These are phyloP conservation scores for Epizoanthus illoricatus DNA, from an alignment of 92 coral and sea anemone genomes.

Conservation along the genomic window DNA sequence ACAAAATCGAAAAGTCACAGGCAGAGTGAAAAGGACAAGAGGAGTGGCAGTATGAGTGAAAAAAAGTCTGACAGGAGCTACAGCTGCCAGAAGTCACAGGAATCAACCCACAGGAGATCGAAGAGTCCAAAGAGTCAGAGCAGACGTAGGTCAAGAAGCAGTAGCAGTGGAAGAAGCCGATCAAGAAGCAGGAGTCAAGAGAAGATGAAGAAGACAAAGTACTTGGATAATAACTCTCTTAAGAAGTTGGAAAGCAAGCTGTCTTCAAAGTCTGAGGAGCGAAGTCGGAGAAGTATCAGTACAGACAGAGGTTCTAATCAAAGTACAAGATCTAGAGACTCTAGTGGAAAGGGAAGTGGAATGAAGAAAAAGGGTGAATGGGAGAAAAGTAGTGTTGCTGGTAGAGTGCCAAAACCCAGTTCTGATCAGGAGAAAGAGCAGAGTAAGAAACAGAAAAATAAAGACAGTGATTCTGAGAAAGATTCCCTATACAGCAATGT, in stretches of 20 bases:
- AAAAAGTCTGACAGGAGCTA: background rate
- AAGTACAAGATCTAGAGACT: constrained; percentile 13
- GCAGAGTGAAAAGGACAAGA: background rate
- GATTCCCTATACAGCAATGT: background rate
- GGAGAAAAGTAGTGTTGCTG: background rate
- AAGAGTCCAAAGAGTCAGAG: constrained; percentile 20
- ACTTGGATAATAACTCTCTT: background rate
- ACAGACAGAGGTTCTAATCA: constrained; percentile 14
- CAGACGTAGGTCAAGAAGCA: constrained; percentile 20
- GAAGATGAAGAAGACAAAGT: background rate
- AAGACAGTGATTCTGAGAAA: background rate
- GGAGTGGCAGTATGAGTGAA: background rate
- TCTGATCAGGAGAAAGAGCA: constrained; percentile 5
- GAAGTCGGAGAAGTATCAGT: constrained; percentile 13
- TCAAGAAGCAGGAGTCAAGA: constrained; percentile 39
- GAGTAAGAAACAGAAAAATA: background rate
- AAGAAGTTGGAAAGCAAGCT: background rate
- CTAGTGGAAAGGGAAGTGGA: background rate
- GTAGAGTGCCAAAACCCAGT: background rate
- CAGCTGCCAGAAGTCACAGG: background rate
- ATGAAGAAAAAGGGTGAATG: background rate
- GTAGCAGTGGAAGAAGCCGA: background rate
- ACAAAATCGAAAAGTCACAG: constrained; percentile 2
- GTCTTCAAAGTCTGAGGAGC: background rate
- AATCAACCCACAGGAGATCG: constrained; percentile 16